Percentiles rank a stretch among this genome's conserved stretches.
Conservation (phyloP, 2,888 invertebrate species). For the Exephanes ischioxanthus region DNA sequence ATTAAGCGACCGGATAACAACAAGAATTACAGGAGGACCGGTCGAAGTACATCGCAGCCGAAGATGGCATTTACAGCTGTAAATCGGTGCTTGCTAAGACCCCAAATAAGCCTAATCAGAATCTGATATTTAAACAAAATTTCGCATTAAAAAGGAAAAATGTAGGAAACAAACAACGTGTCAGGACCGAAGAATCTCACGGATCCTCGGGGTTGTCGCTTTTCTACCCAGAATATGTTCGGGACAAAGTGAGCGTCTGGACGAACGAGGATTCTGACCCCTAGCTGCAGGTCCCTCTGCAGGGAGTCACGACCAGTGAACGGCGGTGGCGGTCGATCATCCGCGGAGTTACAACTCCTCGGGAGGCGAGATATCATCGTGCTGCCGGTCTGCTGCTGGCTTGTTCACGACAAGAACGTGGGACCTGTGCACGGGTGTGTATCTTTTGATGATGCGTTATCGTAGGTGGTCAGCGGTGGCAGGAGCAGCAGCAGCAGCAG, state of each 20-base stretch:
- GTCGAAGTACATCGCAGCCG: too few relatives aligned
- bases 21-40: too few relatives aligned
- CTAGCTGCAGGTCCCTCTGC: constrained; percentile 24
- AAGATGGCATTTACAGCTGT: not conserved
- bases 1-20: not conserved
- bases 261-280: constrained; percentile 29
- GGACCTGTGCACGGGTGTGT: constrained; percentile 34
- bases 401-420: constrained; percentile 16
- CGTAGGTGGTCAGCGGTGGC: constrained; percentile 63
- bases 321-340: constrained; percentile 26
- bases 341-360: constrained; percentile 11
- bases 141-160: not conserved
- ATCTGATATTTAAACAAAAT: not conserved
- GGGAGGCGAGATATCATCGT: constrained; percentile 21
- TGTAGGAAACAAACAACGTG: not conserved
- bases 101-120: not conserved
- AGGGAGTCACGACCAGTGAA: constrained; percentile 8
- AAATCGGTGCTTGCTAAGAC: not conserved
- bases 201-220: not conserved
- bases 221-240: not conserved
- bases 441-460: constrained; percentile 34
- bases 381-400: constrained; percentile 12
- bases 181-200: not conserved
- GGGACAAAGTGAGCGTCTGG: not conserved
- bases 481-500: not conserved